phyloP scores from a whole-genome alignment of 2,113 vertebrate genomes.

The Colaptes auratus region DNA sequence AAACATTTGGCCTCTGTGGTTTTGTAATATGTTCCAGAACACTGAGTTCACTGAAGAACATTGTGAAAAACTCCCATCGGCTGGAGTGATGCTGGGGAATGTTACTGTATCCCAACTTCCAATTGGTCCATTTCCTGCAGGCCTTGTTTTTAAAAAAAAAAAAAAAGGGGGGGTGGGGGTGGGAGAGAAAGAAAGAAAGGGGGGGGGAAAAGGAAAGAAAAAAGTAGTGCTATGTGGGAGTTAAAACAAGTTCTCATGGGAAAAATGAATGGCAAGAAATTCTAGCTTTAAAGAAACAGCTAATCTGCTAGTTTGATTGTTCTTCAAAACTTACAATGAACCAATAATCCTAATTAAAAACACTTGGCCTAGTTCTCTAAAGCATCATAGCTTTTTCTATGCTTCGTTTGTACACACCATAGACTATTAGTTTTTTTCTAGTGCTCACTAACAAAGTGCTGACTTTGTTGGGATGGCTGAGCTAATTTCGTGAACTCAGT shows the following conservation, averaged over 20 bases:
- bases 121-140: constrained; percentile 82
- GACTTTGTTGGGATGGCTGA: constrained; percentile 85
- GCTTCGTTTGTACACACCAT: constrained; percentile 83
- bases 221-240: constrained; percentile 77
- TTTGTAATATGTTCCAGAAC: constrained; percentile 88
- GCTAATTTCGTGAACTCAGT: constrained; percentile 86
- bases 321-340: constrained; percentile 86
- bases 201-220: background rate
- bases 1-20: constrained; percentile 88
- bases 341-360: constrained; percentile 88
- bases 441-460: constrained; percentile 83
- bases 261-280: constrained; percentile 85
- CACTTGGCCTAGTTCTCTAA: constrained; percentile 84
- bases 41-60: constrained; percentile 80
- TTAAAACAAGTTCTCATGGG: constrained; percentile 84
- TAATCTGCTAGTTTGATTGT: constrained; percentile 87
- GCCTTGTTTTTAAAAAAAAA: constrained; percentile 74
- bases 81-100: constrained; percentile 79
- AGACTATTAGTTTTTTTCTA: constrained; percentile 80
- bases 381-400: constrained; percentile 82
- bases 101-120: constrained; percentile 81
- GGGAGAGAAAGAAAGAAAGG: background rate
- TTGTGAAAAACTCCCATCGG: constrained; percentile 81
- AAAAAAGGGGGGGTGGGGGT: background rate
- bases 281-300: constrained; percentile 84